Base-by-base conservation (phyloP, 2,888 invertebrate species). In the Hesperia comma region DNA sequence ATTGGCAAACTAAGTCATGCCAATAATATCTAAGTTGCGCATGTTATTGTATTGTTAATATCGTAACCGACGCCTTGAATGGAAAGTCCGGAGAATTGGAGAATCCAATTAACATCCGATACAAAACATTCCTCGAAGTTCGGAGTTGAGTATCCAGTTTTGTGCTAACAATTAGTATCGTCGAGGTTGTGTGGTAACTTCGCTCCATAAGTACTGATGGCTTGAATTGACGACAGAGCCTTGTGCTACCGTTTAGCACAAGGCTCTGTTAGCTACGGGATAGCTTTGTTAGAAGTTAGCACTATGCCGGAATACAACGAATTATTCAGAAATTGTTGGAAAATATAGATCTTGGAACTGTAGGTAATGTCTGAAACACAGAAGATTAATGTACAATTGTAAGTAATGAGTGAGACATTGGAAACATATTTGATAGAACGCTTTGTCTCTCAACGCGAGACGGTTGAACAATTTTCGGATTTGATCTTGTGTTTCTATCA, bases 251-350 rank as follows among this genome's bases (percentile, higher is more conserved):
- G 76, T 81, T 83, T 83, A 81, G n/a, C n/a, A n/a, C n/a, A n/a
- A n/a, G n/a, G n/a, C n/a, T n/a, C n/a, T n/a, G n/a, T n/a, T n/a
- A n/a, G n/a, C n/a, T n/a, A n/a, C n/a, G n/a, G 78, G 75, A 75
- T 71, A 72, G 81, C 82, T 83, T 83, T 84, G 82, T 84, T 79
- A 76, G 76, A 81, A 83, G 79, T 83, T 85, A 70, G 76, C 71
- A 79, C 81, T 82, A 80, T 80, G 79, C 81, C 67, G 75, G 81
- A 82, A 83, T 83, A 82, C 76, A 78, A 72, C 76, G 78, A 78
- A 82, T 84, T n/a, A 81, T 83, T 82, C 77, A 71, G 70, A 76
- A 75, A 79, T 80, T 77, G 77, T 73, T 69, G 67, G 21, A 69
- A 76, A 79, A 79, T 80, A 76, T 77, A 68, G 55, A 71, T 70